Evolutionary conservation across 2,113 vertebrate genomes (phyloP).

Genomic region (Notechis scutatus): DNA sequence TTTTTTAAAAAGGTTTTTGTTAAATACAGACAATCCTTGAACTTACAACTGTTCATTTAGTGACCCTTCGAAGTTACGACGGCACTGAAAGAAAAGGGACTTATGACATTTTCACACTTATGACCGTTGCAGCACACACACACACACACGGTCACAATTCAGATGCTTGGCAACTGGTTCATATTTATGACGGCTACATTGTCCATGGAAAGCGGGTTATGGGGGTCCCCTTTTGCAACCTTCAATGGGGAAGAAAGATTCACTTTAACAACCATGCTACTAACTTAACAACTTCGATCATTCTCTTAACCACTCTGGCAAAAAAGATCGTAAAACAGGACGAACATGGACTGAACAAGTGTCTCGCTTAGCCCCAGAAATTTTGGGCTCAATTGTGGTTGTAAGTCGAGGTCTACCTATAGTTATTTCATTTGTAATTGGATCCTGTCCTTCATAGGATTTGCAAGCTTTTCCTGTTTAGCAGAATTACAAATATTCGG

Average conservation of each 20-base stretch:
- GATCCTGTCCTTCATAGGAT: neutral
- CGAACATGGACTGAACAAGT: neutral
- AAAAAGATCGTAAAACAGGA: neutral
- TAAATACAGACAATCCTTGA: neutral
- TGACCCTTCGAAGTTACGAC: neutral
- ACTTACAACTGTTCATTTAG: neutral
- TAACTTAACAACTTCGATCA: neutral
- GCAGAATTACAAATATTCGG: neutral
- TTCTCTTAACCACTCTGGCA: neutral
- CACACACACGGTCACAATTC: neutral
- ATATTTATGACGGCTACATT: fast-evolving
- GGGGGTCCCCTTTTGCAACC: neutral
- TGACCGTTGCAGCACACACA: neutral
- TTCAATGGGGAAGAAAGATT: neutral
- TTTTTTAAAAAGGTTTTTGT: neutral
- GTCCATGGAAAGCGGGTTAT: neutral
- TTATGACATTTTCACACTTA: neutral
- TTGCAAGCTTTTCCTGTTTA: neutral
- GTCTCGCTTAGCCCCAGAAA: neutral
- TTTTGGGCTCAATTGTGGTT: neutral
- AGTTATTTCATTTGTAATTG: neutral
- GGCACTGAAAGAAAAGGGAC: neutral
- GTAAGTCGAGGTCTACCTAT: neutral
- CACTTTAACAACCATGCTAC: neutral
- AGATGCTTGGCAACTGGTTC: neutral